Evolutionary conservation across 2,888 invertebrate species (phyloP), one percentile per base, ranked within the genome.

Genomic region (Nemotelus pantherinus): DNA sequence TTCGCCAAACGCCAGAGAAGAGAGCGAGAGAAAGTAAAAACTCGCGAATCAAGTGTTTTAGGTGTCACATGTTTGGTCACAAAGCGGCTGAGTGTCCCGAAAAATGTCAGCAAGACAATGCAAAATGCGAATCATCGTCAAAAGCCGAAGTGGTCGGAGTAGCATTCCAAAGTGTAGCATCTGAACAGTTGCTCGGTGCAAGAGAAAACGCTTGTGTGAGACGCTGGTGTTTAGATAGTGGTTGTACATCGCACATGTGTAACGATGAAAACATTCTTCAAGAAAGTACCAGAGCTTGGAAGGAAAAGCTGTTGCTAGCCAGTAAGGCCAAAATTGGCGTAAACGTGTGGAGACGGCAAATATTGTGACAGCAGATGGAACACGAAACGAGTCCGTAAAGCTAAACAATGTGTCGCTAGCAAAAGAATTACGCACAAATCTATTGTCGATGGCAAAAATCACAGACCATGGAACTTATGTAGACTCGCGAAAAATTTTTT

Each of bases 391-490:
- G 63, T 41, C 63, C 0, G 65, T 57, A 75, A 50, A 6, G 75
- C 45, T 55, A n/a, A n/a, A n/a, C 74, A 70, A 76, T 71, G 74
- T 48, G 79, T 58, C 44, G 50, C 43, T 9, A 74, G 72, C 47
- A 2, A 63, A 39, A 63, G n/a, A 78, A 2, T 48, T 78, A 41
- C 50, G 71, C 5, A 78, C 74, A 50, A 75, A 75, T 64, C 75
- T 78, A 7, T 41, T 78, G 41, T 78, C 71, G 44, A 74, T 79
- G 53, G 58, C 76, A 50, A 77, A 70, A 68, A 76, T 77, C 41
- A 78, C 78, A 5, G 77, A 79, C 53, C 71, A 77, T 39, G 77
- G 25, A 6, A n/a, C n/a, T n/a, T n/a, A n/a, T n/a, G n/a, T n/a
- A n/a, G n/a, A n/a, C n/a, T n/a, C n/a, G n/a, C n/a, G n/a, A n/a